Evolutionary conservation across 2,113 vertebrate genomes (phyloP), one percentile per base, ranked within the genome.

Genomic region (Canis aureus): DNA sequence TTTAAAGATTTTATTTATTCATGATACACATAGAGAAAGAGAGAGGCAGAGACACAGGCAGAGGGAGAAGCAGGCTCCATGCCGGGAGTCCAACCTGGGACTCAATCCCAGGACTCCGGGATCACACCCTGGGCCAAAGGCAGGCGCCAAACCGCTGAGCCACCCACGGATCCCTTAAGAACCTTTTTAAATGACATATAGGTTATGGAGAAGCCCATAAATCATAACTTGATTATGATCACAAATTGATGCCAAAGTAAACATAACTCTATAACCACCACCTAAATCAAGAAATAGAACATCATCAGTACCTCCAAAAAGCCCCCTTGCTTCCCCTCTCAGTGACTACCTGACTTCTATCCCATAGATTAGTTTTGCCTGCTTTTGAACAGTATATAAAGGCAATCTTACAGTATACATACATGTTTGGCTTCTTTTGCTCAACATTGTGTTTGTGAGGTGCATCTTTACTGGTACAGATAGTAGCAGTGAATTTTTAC

Each of bases 241-340:
- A 53, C 73, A 94, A 91, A 74, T 11, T 1, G 1, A n/a, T 38
- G 49, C 74, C 23, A 62, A 62, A 71, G 73, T 35, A n/a, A 71
- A 62, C 10, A 6, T 11, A 51, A 5, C 4, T 55, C 57, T 79
- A 3, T 62, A 38, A 51, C 38, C 20, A 16, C 8, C 9, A 27
- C 49, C 66, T 49, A n/a, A 43, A 55, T 57, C 49, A 64, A 91
- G 67, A 62, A 38, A 22, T 11, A n/a, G 60, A 79, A 43, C 53
- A 3, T 43, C 23, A 27, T 55, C 35, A 13, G 57, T 23, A 1
- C 20, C 49, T 55, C 74, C 29, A 27, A 27, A 27, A 51, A 20
- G 9, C 16, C n/a, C 53, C 6, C 6, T 15, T 11, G 1, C 3
- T 2, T 55, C 9, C 64, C 20, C 11, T 35, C 13, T 57, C 2